A percentile compares a stretch with the other conserved stretches of the same genome.
These are phyloP conservation scores for Drosophila longiperda DNA, from an alignment of 2,888 invertebrate genomes.

Conservation along the genomic window DNA sequence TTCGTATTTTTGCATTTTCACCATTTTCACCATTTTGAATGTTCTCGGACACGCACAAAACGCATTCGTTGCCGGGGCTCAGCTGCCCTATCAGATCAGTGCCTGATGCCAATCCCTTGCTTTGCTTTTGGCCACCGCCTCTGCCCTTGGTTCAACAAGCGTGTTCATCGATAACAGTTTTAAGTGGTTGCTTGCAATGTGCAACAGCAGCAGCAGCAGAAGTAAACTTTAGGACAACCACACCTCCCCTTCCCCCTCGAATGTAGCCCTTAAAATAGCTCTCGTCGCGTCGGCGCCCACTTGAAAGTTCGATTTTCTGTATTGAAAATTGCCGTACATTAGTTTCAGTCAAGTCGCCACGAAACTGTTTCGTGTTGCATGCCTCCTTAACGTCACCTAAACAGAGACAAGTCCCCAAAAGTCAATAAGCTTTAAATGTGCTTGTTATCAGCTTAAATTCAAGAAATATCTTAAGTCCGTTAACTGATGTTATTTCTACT, in stretches of 20 bases:
- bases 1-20: slow-evolving; percentile 26
- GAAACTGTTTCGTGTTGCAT: slow-evolving; percentile 4
- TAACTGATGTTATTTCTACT: not conserved
- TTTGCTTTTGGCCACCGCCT: not conserved
- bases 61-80: slow-evolving; percentile 64
- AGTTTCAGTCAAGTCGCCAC: slow-evolving; percentile 41
- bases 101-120: slow-evolving; percentile 8
- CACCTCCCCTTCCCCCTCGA: not conserved
- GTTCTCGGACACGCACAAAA: slow-evolving; percentile 72
- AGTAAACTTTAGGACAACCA: slow-evolving; percentile 9
- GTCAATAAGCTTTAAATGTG: not conserved
- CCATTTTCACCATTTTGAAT: slow-evolving; percentile 22
- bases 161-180: slow-evolving; percentile 72
- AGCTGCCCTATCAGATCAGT: slow-evolving; percentile 15
- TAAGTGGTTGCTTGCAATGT: slow-evolving; percentile 66
- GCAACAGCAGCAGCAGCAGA: slow-evolving; percentile 35
- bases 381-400: slow-evolving; percentile 33
- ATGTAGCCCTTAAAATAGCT: slow-evolving; percentile 5
- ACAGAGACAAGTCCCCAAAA: slow-evolving; percentile 29
- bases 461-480: not conserved
- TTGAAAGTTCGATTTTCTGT: slow-evolving; percentile 75
- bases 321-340: slow-evolving; percentile 75
- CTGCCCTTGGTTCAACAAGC: slow-evolving; percentile 27
- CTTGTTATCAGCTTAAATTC: not conserved
- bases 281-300: slow-evolving; percentile 60